Percentiles rank a stretch among this genome's conserved stretches.
Conservation (phyloP, 2,888 invertebrate genomes). For the Fissipunctia ypsillon region DNA sequence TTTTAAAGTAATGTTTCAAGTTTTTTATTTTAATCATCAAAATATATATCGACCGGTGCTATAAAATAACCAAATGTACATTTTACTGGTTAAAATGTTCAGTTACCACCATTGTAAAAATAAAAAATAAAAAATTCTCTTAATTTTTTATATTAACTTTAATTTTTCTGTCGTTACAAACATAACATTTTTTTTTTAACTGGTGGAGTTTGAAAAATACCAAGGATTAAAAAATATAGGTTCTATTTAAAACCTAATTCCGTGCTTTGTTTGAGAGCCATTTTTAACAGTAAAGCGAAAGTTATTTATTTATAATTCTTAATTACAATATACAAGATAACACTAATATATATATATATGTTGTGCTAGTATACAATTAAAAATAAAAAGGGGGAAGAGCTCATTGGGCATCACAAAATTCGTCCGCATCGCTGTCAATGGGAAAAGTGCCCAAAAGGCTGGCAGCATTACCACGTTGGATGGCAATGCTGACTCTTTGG, state of each 20-base stretch:
- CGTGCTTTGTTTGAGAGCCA: slow-evolving; percentile 32
- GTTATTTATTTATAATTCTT: too few species aligned
- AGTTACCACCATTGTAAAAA: neutral
- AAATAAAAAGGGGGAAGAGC: too few species aligned
- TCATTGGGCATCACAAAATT: too few species aligned
- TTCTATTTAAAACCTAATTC: slow-evolving; percentile 28
- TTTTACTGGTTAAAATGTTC: neutral
- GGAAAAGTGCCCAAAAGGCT: too few species aligned
- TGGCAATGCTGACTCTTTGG: too few species aligned
- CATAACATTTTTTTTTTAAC: neutral
- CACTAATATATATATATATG: too few species aligned
- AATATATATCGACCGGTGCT: neutral
- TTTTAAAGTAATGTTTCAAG: neutral
- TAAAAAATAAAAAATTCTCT: neutral
- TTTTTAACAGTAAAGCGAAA: slow-evolving; percentile 44
- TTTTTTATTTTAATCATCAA: neutral
- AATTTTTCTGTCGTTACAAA: neutral
- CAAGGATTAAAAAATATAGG: neutral
- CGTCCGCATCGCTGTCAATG: too few species aligned
- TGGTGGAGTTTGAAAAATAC: neutral
- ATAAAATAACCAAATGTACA: neutral
- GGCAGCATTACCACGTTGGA: too few species aligned
- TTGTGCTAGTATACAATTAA: too few species aligned
- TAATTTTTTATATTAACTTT: neutral
- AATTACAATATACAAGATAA: too few species aligned